Evolutionary conservation across 2,113 vertebrate genomes (phyloP).

Genomic region (Serinus canaria): DNA sequence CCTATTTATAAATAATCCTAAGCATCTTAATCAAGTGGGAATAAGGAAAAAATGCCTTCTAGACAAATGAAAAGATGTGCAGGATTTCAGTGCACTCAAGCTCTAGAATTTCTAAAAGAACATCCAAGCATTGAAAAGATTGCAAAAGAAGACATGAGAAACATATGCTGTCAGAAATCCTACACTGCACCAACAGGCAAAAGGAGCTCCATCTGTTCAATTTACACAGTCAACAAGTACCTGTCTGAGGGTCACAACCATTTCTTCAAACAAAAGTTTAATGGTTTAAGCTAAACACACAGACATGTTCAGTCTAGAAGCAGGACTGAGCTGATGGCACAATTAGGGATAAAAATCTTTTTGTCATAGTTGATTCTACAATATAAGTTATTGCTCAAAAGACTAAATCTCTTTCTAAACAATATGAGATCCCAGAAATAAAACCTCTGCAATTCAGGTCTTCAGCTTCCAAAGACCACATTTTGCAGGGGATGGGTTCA

Average conservation of each 20-base stretch:
- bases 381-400: background rate
- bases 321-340: background rate
- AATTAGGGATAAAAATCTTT: background rate
- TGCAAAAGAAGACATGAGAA: background rate
- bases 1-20: background rate
- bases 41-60: background rate
- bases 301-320: slow-evolving; percentile 11
- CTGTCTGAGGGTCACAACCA: background rate
- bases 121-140: background rate
- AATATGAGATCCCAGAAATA: background rate
- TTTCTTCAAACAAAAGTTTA: background rate
- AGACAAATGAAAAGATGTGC: background rate
- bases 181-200: background rate
- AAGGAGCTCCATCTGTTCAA: background rate
- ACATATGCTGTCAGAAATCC: background rate
- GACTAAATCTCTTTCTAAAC: background rate
- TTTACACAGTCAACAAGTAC: background rate
- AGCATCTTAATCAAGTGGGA: background rate
- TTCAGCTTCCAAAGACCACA: background rate
- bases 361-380: background rate
- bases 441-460: background rate
- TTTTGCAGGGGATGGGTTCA: background rate
- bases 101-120: background rate
- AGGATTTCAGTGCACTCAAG: background rate
- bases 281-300: background rate